Evolutionary conservation across 2,888 invertebrate genomes (phyloP), one percentile per base, ranked within the genome.

Genomic region (Teinopalpus imperialis): DNA sequence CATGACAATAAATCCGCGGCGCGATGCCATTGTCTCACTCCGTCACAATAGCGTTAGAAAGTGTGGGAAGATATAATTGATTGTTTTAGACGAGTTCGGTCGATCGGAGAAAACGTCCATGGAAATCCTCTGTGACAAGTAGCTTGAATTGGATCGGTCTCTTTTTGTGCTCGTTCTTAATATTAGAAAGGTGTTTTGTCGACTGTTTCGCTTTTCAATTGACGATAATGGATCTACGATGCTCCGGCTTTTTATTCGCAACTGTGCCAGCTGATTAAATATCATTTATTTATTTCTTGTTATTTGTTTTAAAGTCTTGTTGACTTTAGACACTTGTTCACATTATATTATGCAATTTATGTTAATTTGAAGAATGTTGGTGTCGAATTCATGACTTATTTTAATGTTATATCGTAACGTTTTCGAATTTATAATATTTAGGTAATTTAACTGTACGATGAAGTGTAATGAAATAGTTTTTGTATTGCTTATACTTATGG

Each of bases 11-110:
- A 37, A 24, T 56, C 56, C 42, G 56, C 59, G 50, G 21, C 54
- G 62, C 69, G 71, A 71, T 74, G 69, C 69, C 63, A 80, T 81
- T 81, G 83, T 81, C 74, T 80, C 72, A 59, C 64, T 75, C 63
- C 57, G 47, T 52, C 63, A 85, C 82, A 86, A 85, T 81, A 63
- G 70, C 65, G 74, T 68, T 86, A 73, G 87, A 87, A 87, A 87
- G 87, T 87, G 83, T 86, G 87, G 74, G 87, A 86, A 82, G 71
- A 65, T 55, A 58, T 76, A 70, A 72, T 75, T 81, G 78, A 81
- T 81, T 80, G 78, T 80, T 78, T 69, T 61, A 66, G 60, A 59
- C 51, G 52, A 54, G 53, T 50, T 9, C 32, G 5, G n/a, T 52
- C 60, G 57, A 59, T 62, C 52, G 58, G 58, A 58, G 61, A 67